Base-by-base conservation (phyloP, 2,797 vertebrate genomes). In the Gobio occitaniae region DNA sequence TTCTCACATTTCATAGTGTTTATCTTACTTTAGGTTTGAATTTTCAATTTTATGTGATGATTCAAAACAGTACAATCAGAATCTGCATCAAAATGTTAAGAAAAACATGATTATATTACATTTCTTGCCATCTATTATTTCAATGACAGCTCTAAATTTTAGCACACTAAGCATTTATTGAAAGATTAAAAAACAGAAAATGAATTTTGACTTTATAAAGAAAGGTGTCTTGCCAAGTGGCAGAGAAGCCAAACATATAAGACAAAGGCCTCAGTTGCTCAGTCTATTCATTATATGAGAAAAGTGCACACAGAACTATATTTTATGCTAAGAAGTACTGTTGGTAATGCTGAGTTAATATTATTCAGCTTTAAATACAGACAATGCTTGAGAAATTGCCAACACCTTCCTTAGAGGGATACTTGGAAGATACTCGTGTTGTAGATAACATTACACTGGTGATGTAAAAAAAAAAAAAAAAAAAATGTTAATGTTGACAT, bases 351-450 rank as follows among this genome's bases (percentile, higher is more conserved):
- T 83, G 69, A 84, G 79, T 66, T 78, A 61, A 78, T 82, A 65
- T 65, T 78, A 81, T 68, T 59, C 61, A 59, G 76, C 76, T 74
- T 54, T 76, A 84, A 81, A 75, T 41, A 68, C 52, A 86, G 76
- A 86, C 82, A 86, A 76, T 88, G 80, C 74, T 68, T 61, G 80
- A 68, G 59, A 52, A 71, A 54, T 75, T 84, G 86, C 81, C 86
- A 86, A 74, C 72, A 72, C 6, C 52, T 32, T 47, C 68, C 36
- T 78, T 75, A 21, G 41, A 75, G 61, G 1, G 19, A 56, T 70
- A 41, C 52, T 19, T 16, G 36, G 12, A 56, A 59, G 66, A 41
- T 47, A 17, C n/a, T 65, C 8, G 29, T 65, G 32, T 69, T 76
- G 10, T 17, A 44, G 4, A 56, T 54, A 75, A 66, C 19, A 11